Conservation (phyloP, 2,113 vertebrate genomes). For the Percina caprodes region DNA sequence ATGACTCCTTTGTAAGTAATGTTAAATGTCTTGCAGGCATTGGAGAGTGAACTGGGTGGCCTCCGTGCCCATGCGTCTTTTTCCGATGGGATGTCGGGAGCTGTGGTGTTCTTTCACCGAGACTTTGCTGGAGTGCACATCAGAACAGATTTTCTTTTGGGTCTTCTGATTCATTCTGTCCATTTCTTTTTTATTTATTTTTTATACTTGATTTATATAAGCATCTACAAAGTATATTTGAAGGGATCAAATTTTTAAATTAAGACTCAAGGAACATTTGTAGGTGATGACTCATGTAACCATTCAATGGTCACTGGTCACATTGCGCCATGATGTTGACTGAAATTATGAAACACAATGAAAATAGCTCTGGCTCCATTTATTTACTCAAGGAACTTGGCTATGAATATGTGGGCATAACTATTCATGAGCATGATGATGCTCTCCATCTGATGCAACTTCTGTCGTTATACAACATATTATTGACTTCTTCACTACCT, state of each 20-base stretch:
- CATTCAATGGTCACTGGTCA: slow-evolving; percentile 8
- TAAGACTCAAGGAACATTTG: not conserved
- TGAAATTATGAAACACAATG: not conserved
- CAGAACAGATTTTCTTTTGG: not conserved
- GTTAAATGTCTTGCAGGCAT: too few species aligned
- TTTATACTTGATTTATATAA: not conserved
- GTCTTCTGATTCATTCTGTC: not conserved
- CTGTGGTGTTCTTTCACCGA: too few species aligned
- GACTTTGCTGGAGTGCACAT: too few species aligned
- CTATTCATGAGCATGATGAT: not conserved
- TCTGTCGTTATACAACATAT: not conserved
- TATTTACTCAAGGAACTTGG: not conserved
- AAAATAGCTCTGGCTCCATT: not conserved
- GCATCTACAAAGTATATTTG: not conserved
- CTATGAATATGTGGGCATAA: not conserved
- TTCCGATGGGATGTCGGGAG: too few species aligned
- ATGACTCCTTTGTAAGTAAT: too few species aligned
- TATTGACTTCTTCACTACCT: not conserved
- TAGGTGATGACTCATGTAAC: slow-evolving; percentile 2
- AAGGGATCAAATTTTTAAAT: not conserved
- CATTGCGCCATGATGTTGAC: not conserved
- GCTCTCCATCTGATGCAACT: not conserved
- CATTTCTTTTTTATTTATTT: too few species aligned
- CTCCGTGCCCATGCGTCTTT: too few species aligned
- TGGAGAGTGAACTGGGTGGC: too few species aligned